Evolutionary conservation across 2,888 invertebrate genomes (phyloP), one percentile per base, ranked within the genome.

Genomic region (Athripsodes cinereus): DNA sequence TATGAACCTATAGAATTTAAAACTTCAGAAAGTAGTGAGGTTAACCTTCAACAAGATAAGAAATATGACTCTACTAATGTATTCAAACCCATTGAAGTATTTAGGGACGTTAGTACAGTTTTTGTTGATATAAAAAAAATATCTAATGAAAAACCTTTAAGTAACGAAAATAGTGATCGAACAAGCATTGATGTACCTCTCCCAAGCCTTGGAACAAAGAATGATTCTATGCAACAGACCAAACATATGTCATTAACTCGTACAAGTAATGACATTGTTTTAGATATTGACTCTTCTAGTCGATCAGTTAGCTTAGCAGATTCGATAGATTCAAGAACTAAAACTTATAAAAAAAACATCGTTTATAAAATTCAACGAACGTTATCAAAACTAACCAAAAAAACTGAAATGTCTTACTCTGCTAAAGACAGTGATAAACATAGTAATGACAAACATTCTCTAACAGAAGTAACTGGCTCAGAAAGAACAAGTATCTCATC

Each of bases 71-170:
- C 40, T 40, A 40, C 2, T 10, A 26, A 26, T 6, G 26, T 26
- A n/a, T 61, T 62, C 34, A 58, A 54, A 49, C 60, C 62, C 1
- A 62, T 62, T n/a, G 54, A 60, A 57, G 54, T 55, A 6, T 60
- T 50, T 40, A 26, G 44, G 8, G 59, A 49, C 13, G 57, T 22
- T 20, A 59, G 57, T 34, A 55, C 57, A 8, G 55, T 61, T 13
- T 55, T 57, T 48, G 47, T 55, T 40, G 26, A 26, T 26, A 26
- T 26, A 6, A 10, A 26, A 6, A 26, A 3, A 26, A 6, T 26
- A 10, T 26, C 26, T 26, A 10, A 3, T 26, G 10, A 26, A n/a
- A n/a, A n/a, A n/a, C n/a, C n/a, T n/a, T n/a, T n/a, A n/a, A n/a
- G n/a, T n/a, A n/a, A n/a, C n/a, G n/a, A n/a, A n/a, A n/a, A n/a